Percentiles rank a stretch among this genome's conserved stretches.
These are phyloP conservation scores for Eutolmus rufibarbis DNA, from an alignment of 2,888 invertebrate species.

Conservation along the genomic window DNA sequence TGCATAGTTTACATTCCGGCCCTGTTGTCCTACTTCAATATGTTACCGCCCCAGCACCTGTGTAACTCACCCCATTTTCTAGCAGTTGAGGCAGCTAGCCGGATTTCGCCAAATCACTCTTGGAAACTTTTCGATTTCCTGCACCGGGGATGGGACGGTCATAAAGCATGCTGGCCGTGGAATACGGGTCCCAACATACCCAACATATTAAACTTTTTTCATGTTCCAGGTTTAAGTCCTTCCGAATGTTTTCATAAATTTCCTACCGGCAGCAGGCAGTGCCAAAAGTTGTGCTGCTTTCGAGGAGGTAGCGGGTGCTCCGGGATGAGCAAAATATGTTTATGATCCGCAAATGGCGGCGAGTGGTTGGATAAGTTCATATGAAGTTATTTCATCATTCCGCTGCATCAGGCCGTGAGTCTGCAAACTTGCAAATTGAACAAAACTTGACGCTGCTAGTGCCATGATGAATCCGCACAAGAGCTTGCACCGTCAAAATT, in stretches of 20 bases:
- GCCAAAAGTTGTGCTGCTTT: neutral
- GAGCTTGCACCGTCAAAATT: neutral
- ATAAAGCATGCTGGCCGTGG: neutral
- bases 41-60: neutral
- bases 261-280: neutral
- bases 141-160: neutral
- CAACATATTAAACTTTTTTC: neutral
- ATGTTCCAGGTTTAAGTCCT: neutral
- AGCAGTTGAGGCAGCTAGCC: neutral
- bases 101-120: neutral
- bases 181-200: neutral
- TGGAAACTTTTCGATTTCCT: neutral
- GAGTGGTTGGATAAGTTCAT: neutral
- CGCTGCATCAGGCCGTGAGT: neutral
- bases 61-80: neutral
- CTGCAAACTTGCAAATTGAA: neutral
- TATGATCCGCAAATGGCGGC: neutral
- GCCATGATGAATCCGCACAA: neutral
- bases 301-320: neutral
- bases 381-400: neutral
- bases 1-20: neutral
- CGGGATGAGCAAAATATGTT: neutral
- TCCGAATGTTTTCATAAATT: neutral
- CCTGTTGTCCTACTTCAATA: neutral
- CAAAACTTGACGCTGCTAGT: neutral